Evolutionary conservation across 2,113 vertebrate species (phyloP), one percentile per base, ranked within the genome.

Genomic region (Gymnogyps californianus): DNA sequence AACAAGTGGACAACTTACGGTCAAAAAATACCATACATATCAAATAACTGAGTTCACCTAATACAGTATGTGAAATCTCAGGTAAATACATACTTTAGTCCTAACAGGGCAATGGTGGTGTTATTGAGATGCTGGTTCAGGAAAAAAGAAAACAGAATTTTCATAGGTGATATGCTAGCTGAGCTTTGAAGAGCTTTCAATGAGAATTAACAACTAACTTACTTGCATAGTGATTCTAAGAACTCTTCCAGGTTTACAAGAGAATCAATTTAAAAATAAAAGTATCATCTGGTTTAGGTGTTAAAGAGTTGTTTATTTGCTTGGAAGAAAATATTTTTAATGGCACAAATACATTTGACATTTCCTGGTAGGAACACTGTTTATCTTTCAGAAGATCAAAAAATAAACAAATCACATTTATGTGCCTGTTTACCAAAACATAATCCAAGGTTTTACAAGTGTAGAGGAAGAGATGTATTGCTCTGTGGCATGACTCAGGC

Each of bases 341-440:
- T 71, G 61, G 38, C 46, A 90, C 11, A 83, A 84, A 70, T 74
- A 40, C 0, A 0, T 82, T 74, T 90, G 83, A 83, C 47, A 59
- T 96, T 96, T 84, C 28, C 71, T 69, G 58, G 31, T 83, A 92
- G 42, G 34, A 94, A 65, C n/a, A 42, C 16, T 55, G 40, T 86
- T 85, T 93, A 71, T 81, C 92, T 95, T 92, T 72, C 57, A 88
- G 61, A 91, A 70, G 54, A 93, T 80, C 5, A 94, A 83, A 94
- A 83, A 86, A 55, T 28, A 83, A 92, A 40, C 47, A 65, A 72
- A 75, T 95, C 81, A 59, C 78, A 66, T 93, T 93, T 86, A 88
- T 61, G 22, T 70, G 38, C n/a, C 83, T 93, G 66, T 88, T 92
- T 77, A 93, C 90, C 67, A 90, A 90, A 95, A 86, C 21, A 88